A percentile compares a stretch with the other conserved stretches of the same genome.
These are phyloP conservation scores for Cyphomyrus plagiostoma DNA, from an alignment of 2,113 vertebrate genomes.

Conservation along the genomic window DNA sequence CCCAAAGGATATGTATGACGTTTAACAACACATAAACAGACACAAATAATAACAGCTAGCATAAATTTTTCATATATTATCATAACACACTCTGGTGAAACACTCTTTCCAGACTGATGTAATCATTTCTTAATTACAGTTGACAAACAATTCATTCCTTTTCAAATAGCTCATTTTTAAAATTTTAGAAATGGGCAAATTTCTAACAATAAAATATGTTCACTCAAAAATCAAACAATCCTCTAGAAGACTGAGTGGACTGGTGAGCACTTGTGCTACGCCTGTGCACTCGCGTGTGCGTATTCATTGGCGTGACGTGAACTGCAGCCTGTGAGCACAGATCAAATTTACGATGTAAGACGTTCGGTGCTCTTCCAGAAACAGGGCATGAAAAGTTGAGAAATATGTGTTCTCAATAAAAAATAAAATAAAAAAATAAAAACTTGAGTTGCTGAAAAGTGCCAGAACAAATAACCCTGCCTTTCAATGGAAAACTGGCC, in stretches of 20 bases:
- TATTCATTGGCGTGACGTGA: neutral
- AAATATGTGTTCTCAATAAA: constrained; percentile 16
- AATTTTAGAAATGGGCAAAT: neutral
- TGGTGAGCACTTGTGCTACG: neutral
- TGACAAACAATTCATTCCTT: neutral
- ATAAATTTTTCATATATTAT: neutral
- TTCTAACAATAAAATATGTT: neutral
- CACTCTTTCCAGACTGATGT: neutral
- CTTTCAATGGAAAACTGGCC: neutral
- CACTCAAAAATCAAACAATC: neutral
- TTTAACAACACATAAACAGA: neutral
- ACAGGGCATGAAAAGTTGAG: neutral
- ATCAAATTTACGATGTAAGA: constrained; percentile 12
- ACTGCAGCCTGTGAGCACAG: neutral
- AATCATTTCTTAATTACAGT: neutral
- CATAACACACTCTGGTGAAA: neutral
- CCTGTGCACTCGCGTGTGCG: neutral
- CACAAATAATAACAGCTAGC: neutral
- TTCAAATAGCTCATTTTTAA: neutral
- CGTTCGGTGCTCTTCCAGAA: constrained; percentile 7
- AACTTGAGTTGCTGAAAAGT: neutral
- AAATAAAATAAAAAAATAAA: constrained; percentile 1
- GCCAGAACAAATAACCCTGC: constrained; percentile 16
- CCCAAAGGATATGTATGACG: neutral
- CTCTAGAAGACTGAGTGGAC: neutral